These are phyloP conservation scores for Heteromormyrus szaboi DNA, from an alignment of 2,797 vertebrate species.

Conservation along the genomic window DNA sequence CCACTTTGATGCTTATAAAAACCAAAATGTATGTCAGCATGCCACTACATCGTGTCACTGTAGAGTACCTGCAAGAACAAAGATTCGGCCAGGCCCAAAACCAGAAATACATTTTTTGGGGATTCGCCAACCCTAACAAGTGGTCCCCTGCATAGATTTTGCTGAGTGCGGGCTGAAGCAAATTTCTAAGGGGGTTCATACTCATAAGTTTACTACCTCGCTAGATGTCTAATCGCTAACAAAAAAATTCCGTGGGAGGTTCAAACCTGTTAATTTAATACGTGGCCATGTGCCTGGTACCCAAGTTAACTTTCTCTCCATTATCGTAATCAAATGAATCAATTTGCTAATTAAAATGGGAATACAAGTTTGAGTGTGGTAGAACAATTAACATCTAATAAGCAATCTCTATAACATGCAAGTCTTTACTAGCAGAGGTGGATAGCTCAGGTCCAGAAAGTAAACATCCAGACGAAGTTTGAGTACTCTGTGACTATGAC, in stretches of 20 bases:
- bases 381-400: too few relatives aligned
- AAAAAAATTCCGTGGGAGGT: not conserved
- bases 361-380: too few relatives aligned
- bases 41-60: not conserved
- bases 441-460: too few relatives aligned
- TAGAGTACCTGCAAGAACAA: not conserved
- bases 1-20: not conserved
- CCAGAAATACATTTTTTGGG: not conserved
- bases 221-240: not conserved
- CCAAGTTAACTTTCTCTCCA: too few relatives aligned
- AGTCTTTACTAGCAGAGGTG: too few relatives aligned
- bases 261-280: not conserved
- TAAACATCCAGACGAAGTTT: too few relatives aligned
- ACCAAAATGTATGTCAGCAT: not conserved
- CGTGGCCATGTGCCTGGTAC: not conserved
- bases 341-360: too few relatives aligned
- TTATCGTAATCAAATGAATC: too few relatives aligned
- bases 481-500: too few relatives aligned
- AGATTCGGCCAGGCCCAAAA: not conserved
- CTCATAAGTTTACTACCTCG: not conserved
- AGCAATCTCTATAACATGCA: too few relatives aligned
- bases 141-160: not conserved
- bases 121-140: not conserved
- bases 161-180: not conserved
- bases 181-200: not conserved